These are phyloP conservation scores for Crenichthys baileyi DNA, from an alignment of 2,797 vertebrate species.

Conservation along the genomic window DNA sequence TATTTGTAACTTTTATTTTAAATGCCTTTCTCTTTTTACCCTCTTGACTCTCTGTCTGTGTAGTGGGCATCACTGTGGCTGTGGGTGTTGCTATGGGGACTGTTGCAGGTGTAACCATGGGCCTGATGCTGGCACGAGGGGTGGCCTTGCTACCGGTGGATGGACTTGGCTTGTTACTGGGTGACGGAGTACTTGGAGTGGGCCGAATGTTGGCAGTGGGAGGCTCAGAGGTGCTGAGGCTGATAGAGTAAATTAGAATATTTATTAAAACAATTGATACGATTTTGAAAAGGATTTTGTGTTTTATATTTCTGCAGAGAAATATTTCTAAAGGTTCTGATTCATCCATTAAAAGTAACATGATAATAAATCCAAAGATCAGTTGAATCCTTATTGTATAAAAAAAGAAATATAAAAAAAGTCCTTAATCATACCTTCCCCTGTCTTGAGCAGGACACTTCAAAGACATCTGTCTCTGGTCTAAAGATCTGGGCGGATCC, in stretches of 20 bases:
- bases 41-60: conserved; percentile 94
- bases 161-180: conserved; percentile 90
- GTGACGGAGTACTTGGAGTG: conserved; percentile 87
- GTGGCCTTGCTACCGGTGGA: conserved; percentile 90
- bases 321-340: background rate
- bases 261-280: background rate
- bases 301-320: background rate
- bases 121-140: conserved; percentile 95
- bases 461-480: conserved; percentile 88
- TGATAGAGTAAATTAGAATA: conserved; percentile 49
- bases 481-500: conserved; percentile 86
- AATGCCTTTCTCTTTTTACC: conserved; percentile 73
- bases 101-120: conserved; percentile 94
- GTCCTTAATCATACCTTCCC: conserved; percentile 84
- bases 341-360: background rate
- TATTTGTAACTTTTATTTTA: background rate
- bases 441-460: conserved; percentile 92
- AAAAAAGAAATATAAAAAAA: background rate
- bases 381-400: background rate
- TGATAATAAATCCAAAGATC: background rate
- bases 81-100: conserved; percentile 93
- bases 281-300: background rate
- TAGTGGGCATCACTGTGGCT: conserved; percentile 98
- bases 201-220: conserved; percentile 98
- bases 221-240: conserved; percentile 90